These are phyloP conservation scores for Echinops telfairi DNA, from an alignment of 2,113 vertebrate species.

Conservation along the genomic window DNA sequence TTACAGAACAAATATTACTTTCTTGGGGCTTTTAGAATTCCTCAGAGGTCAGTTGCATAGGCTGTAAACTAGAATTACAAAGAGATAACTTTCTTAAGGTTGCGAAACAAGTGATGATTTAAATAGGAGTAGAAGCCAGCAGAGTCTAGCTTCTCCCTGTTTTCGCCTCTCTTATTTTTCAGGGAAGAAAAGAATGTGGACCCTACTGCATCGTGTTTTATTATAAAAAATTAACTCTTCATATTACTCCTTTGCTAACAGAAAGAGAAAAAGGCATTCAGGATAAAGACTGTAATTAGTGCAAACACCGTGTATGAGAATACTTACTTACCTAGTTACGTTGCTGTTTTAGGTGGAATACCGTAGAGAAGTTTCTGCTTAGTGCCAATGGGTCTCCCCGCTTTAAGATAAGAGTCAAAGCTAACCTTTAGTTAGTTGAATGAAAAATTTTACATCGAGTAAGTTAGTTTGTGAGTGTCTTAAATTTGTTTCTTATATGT, in stretches of 20 bases:
- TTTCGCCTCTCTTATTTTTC: conserved; percentile 60
- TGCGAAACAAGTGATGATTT: conserved; percentile 72
- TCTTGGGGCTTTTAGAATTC: conserved; percentile 80
- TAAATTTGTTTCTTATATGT: neutral
- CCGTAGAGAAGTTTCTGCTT: conserved; percentile 40
- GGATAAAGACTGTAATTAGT: conserved; percentile 20
- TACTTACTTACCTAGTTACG: neutral
- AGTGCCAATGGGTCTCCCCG: neutral
- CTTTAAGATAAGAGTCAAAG: neutral
- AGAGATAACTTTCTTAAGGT: conserved; percentile 75
- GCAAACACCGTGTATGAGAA: neutral
- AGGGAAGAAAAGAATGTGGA: conserved; percentile 41
- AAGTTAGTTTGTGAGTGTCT: conserved; percentile 27
- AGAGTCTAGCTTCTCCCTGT: conserved; percentile 10
- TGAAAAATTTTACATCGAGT: conserved; percentile 39
- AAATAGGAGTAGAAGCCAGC: conserved; percentile 60
- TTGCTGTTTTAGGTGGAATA: conserved; percentile 43
- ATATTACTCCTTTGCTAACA: conserved; percentile 30
- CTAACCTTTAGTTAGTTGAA: conserved; percentile 38
- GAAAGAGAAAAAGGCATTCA: conserved; percentile 35
- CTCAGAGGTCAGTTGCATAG: conserved; percentile 63
- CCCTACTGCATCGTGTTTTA: neutral
- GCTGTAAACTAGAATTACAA: conserved; percentile 77
- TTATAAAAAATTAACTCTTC: conserved; percentile 40
- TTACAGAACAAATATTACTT: conserved; percentile 82